These are phyloP conservation scores for Turritopsis dohrnii DNA, from an alignment of 30 jellyfish, hydroid and myxozoan species.

Conservation along the genomic window DNA sequence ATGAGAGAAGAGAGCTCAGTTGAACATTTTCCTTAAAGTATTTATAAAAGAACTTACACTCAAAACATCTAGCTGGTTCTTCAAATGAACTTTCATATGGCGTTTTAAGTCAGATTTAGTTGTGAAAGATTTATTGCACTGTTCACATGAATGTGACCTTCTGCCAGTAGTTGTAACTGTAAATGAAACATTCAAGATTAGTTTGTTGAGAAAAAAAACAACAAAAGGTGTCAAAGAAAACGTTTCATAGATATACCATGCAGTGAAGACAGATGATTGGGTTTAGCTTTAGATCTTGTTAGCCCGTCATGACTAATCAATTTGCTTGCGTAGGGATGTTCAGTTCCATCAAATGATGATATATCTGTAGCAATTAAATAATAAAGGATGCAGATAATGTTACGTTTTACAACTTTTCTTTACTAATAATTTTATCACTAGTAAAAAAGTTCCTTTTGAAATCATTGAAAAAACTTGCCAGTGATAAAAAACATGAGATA, in stretches of 20 bases:
- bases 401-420: too few species aligned
- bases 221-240: background rate
- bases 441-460: too few species aligned
- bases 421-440: too few species aligned
- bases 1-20: too few species aligned
- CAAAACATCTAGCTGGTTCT: background rate
- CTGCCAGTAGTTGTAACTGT: background rate
- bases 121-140: constrained; percentile 9
- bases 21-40: too few species aligned
- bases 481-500: background rate
- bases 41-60: too few species aligned
- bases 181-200: background rate
- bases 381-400: too few species aligned
- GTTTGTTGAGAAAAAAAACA: too few species aligned
- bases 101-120: constrained; percentile 14
- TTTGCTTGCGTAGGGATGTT: background rate
- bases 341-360: constrained; percentile 16
- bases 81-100: constrained; percentile 4
- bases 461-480: background rate
- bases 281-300: background rate
- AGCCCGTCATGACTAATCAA: background rate
- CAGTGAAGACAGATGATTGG: background rate
- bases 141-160: constrained; percentile 3
- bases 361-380: background rate
- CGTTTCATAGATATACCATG: background rate